phyloP scores from a whole-genome alignment of 2,113 vertebrate genomes.

The Bagarius yarrelli region DNA sequence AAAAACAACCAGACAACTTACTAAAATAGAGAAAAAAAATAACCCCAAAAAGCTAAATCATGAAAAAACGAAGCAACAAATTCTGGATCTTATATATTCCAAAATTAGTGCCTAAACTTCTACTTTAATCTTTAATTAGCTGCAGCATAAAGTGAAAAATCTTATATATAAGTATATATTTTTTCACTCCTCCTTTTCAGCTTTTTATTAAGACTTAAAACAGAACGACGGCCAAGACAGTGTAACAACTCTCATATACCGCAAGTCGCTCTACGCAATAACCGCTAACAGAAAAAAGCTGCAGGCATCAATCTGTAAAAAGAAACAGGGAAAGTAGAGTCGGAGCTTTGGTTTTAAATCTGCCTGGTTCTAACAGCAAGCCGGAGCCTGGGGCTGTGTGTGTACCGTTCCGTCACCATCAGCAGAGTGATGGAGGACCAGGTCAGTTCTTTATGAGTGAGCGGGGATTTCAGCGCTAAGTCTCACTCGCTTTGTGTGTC shows the following conservation, averaged over 20 bases:
- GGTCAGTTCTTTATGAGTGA: background rate
- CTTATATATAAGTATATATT: background rate
- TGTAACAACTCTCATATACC: background rate
- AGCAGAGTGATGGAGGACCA: slow-evolving; percentile 8
- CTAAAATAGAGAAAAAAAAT: no score
- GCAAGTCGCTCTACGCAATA: background rate
- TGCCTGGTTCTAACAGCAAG: background rate
- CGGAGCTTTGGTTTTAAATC: background rate
- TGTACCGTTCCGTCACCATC: background rate
- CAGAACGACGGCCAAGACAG: background rate
- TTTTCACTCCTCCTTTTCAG: background rate
- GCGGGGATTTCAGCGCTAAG: background rate
- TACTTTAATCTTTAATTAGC: no score
- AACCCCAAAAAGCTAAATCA: no score
- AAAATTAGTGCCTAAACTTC: background rate
- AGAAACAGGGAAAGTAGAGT: background rate
- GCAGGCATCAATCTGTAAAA: slow-evolving; percentile 3
- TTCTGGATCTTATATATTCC: background rate
- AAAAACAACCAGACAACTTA: no score
- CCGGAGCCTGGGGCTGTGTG: background rate
- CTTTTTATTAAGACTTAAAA: background rate
- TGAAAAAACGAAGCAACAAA: no score
- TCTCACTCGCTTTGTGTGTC: background rate
- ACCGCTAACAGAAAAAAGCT: background rate
- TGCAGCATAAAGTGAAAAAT: background rate